phyloP scores from a whole-genome alignment of 2,888 invertebrate genomes.

The Phania funesta region DNA sequence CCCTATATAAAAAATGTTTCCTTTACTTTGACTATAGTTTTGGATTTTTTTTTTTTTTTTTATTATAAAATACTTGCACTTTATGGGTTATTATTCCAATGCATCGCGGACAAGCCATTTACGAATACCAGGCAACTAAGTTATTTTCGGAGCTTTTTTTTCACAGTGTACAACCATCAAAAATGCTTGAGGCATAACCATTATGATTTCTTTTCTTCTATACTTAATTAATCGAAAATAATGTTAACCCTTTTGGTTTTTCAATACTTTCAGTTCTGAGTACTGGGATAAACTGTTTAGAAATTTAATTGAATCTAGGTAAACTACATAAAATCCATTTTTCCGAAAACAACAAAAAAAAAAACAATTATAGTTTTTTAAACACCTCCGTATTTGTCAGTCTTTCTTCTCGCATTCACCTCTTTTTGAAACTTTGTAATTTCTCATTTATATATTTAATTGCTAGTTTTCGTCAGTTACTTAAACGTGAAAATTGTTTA shows the following conservation, averaged over 20 bases:
- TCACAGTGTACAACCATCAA: neutral
- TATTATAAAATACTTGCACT: too few relatives aligned
- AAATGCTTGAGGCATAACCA: conserved; percentile 29
- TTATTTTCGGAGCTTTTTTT: conserved; percentile 3
- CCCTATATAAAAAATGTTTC: too few relatives aligned
- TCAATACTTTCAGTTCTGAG: conserved; percentile 80
- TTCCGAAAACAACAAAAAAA: conserved; percentile 20
- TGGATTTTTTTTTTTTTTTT: too few relatives aligned
- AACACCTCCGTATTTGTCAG: conserved; percentile 52
- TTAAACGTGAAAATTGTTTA: conserved; percentile 7
- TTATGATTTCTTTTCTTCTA: conserved; percentile 16
- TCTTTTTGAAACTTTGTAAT: conserved; percentile 43
- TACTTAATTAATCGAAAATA: conserved; percentile 49
- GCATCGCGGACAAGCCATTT: too few relatives aligned
- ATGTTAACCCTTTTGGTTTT: conserved; percentile 64
- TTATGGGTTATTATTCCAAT: too few relatives aligned
- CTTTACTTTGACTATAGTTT: too few relatives aligned
- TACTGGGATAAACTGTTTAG: conserved; percentile 82
- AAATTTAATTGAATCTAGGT: conserved; percentile 81
- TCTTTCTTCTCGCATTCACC: conserved; percentile 57
- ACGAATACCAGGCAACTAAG: too few relatives aligned
- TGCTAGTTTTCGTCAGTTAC: conserved; percentile 50
- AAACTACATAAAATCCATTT: conserved; percentile 68
- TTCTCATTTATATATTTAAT: conserved; percentile 34
- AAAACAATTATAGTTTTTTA: conserved; percentile 14